Base-by-base conservation (phyloP, 2,797 vertebrate species). In the Melanotaenia trifasciata region DNA sequence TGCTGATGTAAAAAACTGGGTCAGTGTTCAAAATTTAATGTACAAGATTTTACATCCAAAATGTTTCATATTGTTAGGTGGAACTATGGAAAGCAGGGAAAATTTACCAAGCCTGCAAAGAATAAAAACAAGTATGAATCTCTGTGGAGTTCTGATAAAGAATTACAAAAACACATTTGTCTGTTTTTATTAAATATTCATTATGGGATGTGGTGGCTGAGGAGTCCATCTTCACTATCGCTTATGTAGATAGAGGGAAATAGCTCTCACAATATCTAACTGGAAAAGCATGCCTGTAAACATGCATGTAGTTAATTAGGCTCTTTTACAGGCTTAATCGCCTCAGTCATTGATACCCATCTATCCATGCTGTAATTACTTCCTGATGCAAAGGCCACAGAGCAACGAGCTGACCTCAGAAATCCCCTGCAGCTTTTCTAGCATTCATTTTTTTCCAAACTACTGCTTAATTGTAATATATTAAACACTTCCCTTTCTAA, bases 21-120 rank as follows among this genome's bases (percentile, higher is more conserved):
- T 87, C 85, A 89, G 76, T 86, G 76, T 79, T 91, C 5, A 94
- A 90, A 90, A 71, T 94, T 94, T 90, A 61, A 93, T 92, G 91
- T 70, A 65, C 66, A 69, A 64, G 58, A 66, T 76, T 79, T 87
- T 58, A 78, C 72, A 72, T 81, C 66, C 54, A 57, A 87, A 84
- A 79, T 60, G 18, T 74, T 80, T 74, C 59, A 13, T 12, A 70
- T 36, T 57, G 67, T 56, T 58, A n/a, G 26, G 30, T 32, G n/a
- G 32, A 66, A 69, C 59, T 67, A 22, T 18, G 36, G 20, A 28
- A 68, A 77, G 47, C 3, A 61, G n/a, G 8, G 71, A 28, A 69
- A 62, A 64, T 72, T 64, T 66, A 43, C 11, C 9, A 35, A 24
- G 45, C 38, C 3, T 36, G 13, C 1, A 54, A 40, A 51, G 18